Evolutionary conservation across 1,140 invertebrate genomes (phyloP).

Genomic region (Sycophila sp.): DNA sequence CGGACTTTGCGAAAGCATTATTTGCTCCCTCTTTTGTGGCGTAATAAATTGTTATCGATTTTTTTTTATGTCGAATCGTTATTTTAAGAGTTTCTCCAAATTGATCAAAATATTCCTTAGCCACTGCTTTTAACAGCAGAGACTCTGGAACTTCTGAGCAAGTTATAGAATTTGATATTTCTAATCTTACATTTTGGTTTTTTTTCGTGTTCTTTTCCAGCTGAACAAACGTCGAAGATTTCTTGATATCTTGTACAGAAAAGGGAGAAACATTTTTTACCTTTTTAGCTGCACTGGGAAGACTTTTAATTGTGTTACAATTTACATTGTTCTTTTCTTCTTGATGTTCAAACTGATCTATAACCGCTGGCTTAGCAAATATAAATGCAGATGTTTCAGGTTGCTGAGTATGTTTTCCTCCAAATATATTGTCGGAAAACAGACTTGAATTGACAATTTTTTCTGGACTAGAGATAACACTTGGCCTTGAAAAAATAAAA

Average conservation of each 20-base stretch:
- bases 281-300: constrained; percentile 31
- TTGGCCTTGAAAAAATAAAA: constrained; percentile 53
- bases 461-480: constrained; percentile 37
- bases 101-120: constrained; percentile 73
- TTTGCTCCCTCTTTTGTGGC: constrained; percentile 67
- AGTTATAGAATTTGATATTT: constrained; percentile 47
- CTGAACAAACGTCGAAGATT: constrained; percentile 41
- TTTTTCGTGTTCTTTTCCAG: constrained; percentile 48
- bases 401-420: background rate
- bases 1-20: constrained; percentile 69
- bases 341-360: background rate
- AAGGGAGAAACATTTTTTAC: constrained; percentile 33
- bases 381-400: constrained; percentile 44
- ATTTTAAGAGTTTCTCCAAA: constrained; percentile 73
- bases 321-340: background rate
- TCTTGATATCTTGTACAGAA: constrained; percentile 43
- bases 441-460: constrained; percentile 34
- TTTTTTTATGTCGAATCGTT: constrained; percentile 69
- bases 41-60: constrained; percentile 72
- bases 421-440: constrained; percentile 38
- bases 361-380: constrained; percentile 41
- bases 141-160: constrained; percentile 73
- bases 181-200: constrained; percentile 37
- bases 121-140: constrained; percentile 69
- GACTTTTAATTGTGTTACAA: no score